These are phyloP conservation scores for Erebia epiphron DNA, from an alignment of 2,888 invertebrate species.

Conservation along the genomic window DNA sequence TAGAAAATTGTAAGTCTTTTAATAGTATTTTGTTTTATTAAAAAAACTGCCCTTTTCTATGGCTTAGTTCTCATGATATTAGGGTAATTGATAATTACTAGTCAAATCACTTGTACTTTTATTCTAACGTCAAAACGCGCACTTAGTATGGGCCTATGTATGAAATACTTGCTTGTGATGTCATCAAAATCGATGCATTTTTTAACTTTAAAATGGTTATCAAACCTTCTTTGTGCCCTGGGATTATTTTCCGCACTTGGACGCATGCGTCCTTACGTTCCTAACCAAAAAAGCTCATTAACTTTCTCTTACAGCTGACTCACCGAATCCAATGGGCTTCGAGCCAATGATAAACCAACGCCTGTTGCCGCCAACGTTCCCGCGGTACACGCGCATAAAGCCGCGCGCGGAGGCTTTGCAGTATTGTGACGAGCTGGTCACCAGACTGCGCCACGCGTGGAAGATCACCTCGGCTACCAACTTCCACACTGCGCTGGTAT, in stretches of 20 bases:
- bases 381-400: slow-evolving; percentile 96
- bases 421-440: slow-evolving; percentile 92
- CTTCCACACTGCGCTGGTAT: slow-evolving; percentile 92
- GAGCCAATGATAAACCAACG: slow-evolving; percentile 98
- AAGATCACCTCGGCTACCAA: slow-evolving; percentile 90
- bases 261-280: no score
- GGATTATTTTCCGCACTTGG: no score
- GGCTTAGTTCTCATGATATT: background rate
- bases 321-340: slow-evolving; percentile 94
- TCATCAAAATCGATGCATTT: no score
- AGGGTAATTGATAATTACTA: no score
- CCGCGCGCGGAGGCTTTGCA: slow-evolving; percentile 88
- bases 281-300: background rate
- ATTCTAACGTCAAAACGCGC: no score
- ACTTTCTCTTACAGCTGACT: slow-evolving; percentile 77
- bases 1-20: slow-evolving; percentile 80
- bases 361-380: slow-evolving; percentile 98
- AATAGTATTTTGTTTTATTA: background rate
- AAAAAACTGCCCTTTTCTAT: background rate
- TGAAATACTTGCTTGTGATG: no score
- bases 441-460: slow-evolving; percentile 90
- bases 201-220: no score
- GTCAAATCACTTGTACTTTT: no score
- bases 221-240: no score
- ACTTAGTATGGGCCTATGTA: no score